Evolutionary conservation across 2,888 invertebrate genomes (phyloP), one percentile per base, ranked within the genome.

Genomic region (Drosophila mulleri): DNA sequence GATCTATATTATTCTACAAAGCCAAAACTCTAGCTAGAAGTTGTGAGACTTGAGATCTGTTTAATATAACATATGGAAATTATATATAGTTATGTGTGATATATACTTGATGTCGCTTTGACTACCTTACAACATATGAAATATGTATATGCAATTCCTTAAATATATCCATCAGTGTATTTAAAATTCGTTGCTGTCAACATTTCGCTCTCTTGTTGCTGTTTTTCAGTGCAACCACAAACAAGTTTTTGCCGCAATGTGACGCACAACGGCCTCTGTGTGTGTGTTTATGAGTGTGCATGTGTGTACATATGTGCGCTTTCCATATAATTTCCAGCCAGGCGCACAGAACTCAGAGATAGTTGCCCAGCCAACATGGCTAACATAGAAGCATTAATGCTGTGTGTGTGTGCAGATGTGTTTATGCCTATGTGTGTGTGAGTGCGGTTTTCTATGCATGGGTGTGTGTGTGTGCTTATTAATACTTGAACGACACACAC

Each of bases 401-500:
- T 23, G 47, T 16, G 1, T 50, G 62, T 16, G 62, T 59, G 39
- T 16, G 41, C 54, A 35, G 23, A 32, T 42, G 53, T 37, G 11
- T 63, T 12, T 60, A 60, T 59, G 63, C 66, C 12, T 47, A 3
- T 23, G 2, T n/a, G 47, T n/a, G 44, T 52, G 35, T 41, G 37
- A 44, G 42, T 59, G 26, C 7, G 26, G 26, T 26, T 26, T 7
- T 26, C 26, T 6, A 26, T 26, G 26, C 5, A 26, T 26, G 26
- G 3, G 54, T 23, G 14, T 45, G 56, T 32, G 57, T 42, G 47
- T 14, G 26, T 56, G 62, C 68, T 83, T 78, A 85, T 83, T 88
- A 88, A 82, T 80, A 85, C 78, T 83, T 85, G 71, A 85, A 60
- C 67, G 7, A 32, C 62, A 52, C 50, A 62, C 42, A 68, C 53